Base-by-base conservation (phyloP, 1,140 invertebrate genomes). In the Tribolium madens region DNA sequence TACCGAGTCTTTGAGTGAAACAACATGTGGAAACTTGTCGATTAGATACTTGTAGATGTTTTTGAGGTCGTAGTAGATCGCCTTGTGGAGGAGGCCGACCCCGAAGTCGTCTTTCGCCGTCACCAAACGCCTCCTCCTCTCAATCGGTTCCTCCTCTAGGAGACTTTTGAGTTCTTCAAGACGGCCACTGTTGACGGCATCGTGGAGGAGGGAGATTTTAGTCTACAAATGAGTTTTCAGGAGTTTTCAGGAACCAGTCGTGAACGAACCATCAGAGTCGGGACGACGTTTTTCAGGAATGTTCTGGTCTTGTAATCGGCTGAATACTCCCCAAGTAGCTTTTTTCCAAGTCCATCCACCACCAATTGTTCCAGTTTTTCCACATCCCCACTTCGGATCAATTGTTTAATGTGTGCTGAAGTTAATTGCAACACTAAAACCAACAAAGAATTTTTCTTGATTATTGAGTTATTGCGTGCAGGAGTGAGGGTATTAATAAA, bases 1-100 rank as follows among this genome's bases (percentile, higher is more conserved):
- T 84, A 95, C 94, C 80, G 91, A 91, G 84, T 97, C 95, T 80
- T 90, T 93, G 75, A 93, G 88, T 52, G 92, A 89, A n/a, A 93
- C 88, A 0, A 91, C 89, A 47, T 90, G 87, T 0, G 94, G 94
- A 87, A 92, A 95, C 83, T 92, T 91, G 17, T 90, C 87, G 2
- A 94, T 87, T 0, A 97, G 87, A 88, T 91, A 96, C 72, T 91
- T 88, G 2, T 93, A 88, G 42, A 96, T 92, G 46, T 93, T 90
- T 69, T 86, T 89, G 81, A 92, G 91, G 83, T 92, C 92, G 84
- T 94, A 91, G 78, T 92, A 92, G 5, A 96, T 90, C 0, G 93
- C 92, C 85, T 96, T 94, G 86, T 96, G 93, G 33, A 95, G 83
- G 21, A 96, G 85, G 4, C 93, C 92, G 21, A 91, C 89, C 2